Evolutionary conservation across 2,113 vertebrate species (phyloP).

Genomic region (Centropristis striata): DNA sequence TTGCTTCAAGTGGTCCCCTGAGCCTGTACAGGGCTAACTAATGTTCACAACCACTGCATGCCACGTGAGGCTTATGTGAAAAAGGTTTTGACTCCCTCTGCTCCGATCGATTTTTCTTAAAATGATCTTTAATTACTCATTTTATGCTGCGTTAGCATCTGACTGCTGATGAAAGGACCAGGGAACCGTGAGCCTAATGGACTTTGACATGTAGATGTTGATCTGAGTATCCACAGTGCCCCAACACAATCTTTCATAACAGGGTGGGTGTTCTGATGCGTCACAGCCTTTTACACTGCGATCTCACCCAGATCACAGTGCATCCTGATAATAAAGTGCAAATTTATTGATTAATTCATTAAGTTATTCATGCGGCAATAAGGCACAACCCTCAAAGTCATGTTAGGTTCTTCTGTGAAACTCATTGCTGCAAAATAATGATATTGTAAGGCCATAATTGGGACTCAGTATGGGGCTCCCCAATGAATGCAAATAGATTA

Average conservation of each 20-base stretch:
- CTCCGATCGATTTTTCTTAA: background rate
- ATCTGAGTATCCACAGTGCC: background rate
- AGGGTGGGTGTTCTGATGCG: background rate
- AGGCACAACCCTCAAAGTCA: slow-evolving; percentile 21
- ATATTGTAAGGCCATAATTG: slow-evolving; percentile 42
- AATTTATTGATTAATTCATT: slow-evolving; percentile 50
- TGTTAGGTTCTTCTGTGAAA: slow-evolving; percentile 31
- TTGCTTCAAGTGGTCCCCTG: slow-evolving; percentile 42
- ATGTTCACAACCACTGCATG: slow-evolving; percentile 49
- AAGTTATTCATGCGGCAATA: slow-evolving; percentile 14
- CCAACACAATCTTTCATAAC: slow-evolving; percentile 1
- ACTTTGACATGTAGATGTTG: slow-evolving; percentile 16
- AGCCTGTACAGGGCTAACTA: slow-evolving; percentile 42
- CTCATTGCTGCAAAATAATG: slow-evolving; percentile 46
- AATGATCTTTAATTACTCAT: slow-evolving; percentile 34
- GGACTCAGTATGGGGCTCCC: slow-evolving; percentile 33
- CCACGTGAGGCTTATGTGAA: background rate
- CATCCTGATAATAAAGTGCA: slow-evolving; percentile 44
- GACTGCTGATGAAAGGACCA: slow-evolving; percentile 44
- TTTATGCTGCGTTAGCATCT: slow-evolving; percentile 25
- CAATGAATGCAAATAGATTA: slow-evolving; percentile 49
- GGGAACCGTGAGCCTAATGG: slow-evolving; percentile 4
- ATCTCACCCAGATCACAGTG: slow-evolving; percentile 16
- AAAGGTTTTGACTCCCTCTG: slow-evolving; percentile 27
- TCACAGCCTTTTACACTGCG: background rate